Percentiles rank a stretch among this genome's conserved stretches.
These are phyloP conservation scores for Lagopus muta DNA, from an alignment of 2,113 vertebrate species.

Conservation along the genomic window DNA sequence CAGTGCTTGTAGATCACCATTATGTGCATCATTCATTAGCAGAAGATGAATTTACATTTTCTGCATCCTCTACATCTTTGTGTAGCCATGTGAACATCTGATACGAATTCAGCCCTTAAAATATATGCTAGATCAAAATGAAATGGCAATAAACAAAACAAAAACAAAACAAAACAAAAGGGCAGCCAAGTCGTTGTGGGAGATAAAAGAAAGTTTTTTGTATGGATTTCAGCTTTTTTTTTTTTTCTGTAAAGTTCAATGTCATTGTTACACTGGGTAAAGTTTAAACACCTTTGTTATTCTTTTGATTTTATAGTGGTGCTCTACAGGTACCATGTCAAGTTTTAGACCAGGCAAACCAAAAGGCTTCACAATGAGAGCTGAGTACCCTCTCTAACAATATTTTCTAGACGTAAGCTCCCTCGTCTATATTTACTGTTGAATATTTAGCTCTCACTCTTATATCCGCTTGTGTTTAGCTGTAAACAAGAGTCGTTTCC, in stretches of 20 bases:
- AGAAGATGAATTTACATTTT: background rate
- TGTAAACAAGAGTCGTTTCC: background rate
- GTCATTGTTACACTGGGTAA: background rate
- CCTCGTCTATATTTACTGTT: background rate
- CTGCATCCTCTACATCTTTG: background rate
- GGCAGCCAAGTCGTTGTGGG: background rate
- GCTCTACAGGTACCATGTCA: background rate
- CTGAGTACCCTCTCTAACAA: background rate
- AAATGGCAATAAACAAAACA: background rate
- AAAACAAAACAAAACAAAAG: background rate
- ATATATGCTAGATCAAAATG: background rate
- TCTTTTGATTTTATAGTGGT: background rate
- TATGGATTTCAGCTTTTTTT: background rate
- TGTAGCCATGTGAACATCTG: background rate
- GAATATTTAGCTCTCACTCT: background rate
- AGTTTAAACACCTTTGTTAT: background rate
- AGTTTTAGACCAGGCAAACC: background rate
- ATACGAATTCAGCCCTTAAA: background rate
- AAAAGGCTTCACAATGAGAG: background rate
- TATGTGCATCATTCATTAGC: background rate
- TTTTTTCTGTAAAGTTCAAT: background rate
- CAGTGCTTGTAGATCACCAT: background rate
- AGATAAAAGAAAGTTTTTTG: background rate
- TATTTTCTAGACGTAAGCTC: background rate
- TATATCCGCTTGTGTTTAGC: background rate